These are phyloP conservation scores for Cosmopolites sordidus DNA, from an alignment of 2,888 invertebrate species.

Conservation along the genomic window DNA sequence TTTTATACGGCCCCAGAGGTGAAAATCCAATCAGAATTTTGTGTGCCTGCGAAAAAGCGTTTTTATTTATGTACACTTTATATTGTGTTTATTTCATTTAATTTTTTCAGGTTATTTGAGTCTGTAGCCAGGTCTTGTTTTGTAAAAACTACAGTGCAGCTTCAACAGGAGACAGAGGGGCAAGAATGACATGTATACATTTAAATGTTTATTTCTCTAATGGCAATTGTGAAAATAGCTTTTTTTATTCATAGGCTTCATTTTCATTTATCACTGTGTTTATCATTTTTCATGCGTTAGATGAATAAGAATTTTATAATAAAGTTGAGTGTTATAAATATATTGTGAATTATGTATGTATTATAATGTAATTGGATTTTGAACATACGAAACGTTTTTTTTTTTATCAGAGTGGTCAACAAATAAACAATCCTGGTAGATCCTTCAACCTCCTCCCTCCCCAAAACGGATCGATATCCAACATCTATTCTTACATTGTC, in stretches of 20 bases:
- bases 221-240: conserved; percentile 32
- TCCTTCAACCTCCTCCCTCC: too few species aligned
- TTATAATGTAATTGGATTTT: background rate
- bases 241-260: conserved; percentile 32
- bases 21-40: too few species aligned
- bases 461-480: too few species aligned
- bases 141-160: conserved; percentile 67
- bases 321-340: conserved; percentile 48
- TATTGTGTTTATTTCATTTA: too few species aligned
- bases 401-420: too few species aligned
- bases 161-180: conserved; percentile 59
- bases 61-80: too few species aligned
- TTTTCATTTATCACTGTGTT: conserved; percentile 38
- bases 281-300: conserved; percentile 40
- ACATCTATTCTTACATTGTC: too few species aligned
- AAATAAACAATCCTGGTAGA: too few species aligned
- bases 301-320: conserved; percentile 47
- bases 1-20: too few species aligned
- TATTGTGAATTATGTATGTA: conserved; percentile 30
- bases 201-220: conserved; percentile 21
- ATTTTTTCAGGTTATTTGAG: conserved; percentile 79
- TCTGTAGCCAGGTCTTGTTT: conserved; percentile 95
- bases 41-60: too few species aligned
- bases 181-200: conserved; percentile 55
- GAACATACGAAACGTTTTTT: too few species aligned